Evolutionary conservation across 2,888 invertebrate species (phyloP), one percentile per base, ranked within the genome.

Genomic region (Pyrochroa serraticornis): DNA sequence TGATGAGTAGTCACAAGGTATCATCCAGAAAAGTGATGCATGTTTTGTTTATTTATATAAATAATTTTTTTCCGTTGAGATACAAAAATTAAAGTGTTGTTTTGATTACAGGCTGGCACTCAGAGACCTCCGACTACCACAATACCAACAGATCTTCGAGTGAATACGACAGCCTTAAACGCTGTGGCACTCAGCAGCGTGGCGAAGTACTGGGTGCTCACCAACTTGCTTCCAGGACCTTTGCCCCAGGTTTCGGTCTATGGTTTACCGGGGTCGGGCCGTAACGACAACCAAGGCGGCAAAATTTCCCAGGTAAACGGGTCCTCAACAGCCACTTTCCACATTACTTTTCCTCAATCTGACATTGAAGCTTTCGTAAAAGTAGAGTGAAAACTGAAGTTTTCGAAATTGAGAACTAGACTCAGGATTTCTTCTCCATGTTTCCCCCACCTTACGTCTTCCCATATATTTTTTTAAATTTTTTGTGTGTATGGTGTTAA

Each of bases 191-290:
- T 89, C 80, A 87, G 87, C 75, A 88, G 85, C 81, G 89, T 90
- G 73, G 90, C 90, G 65, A 91, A 91, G 79, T 91, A 91, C 79
- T 91, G 90, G 91, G 90, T 91, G 75, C 85, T 92, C 77, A 90
- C 91, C 62, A 91, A 91, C 83, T 82, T 91, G 66, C 87, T 91
- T 75, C 91, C 90, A 51, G 87, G 88, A 55, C 88, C 89, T 46
- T 84, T 90, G 77, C 88, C 89, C 58, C 90, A 89, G 82, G 89
- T 89, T 48, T 88, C 88, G 42, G 88, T 88, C 49, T 88, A 88
- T 75, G 86, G 86, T 9, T 80, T 88, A 59, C 86, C 87, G 53
- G 82, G 86, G 50, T 70, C 81, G 60, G 80, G 85, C 55, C 82
- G 86, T 70, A 80, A 83, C 70, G 85, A 85, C 75, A 84, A 82